Percentiles rank a stretch among this genome's conserved stretches.
phyloP scores from a whole-genome alignment of 2,797 vertebrate species.

The Phylloscopus collybita region DNA sequence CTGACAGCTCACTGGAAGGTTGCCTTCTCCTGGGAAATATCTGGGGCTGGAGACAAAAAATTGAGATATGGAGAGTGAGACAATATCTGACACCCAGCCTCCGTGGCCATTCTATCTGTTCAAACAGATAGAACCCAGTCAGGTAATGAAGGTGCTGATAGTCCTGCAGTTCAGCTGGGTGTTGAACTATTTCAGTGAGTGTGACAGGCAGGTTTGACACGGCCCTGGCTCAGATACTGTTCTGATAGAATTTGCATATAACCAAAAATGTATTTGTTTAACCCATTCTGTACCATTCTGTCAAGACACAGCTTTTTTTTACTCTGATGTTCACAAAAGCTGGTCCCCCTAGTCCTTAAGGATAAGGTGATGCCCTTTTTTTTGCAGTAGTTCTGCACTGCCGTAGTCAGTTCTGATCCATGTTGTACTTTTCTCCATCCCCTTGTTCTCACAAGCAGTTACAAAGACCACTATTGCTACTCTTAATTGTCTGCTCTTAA shows the following conservation, averaged over 20 bases:
- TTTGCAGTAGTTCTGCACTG: neutral
- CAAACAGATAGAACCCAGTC: neutral
- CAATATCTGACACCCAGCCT: neutral
- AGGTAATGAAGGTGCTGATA: neutral
- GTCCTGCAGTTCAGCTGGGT: neutral
- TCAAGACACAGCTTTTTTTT: neutral
- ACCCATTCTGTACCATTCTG: neutral
- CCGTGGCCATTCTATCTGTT: neutral
- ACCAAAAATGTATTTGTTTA: neutral
- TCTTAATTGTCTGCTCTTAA: neutral
- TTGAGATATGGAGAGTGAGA: neutral
- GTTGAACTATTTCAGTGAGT: neutral
- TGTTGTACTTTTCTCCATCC: rapidly evolving
- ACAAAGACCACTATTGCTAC: neutral
- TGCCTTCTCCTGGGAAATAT: neutral
- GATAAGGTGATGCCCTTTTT: neutral
- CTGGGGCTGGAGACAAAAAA: neutral
- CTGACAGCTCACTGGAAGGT: neutral
- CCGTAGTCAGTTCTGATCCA: neutral
- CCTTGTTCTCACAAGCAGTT: neutral
- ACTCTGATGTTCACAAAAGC: neutral
- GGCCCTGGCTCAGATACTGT: neutral
- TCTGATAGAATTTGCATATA: neutral
- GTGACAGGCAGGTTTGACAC: neutral
- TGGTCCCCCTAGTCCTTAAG: neutral